These are phyloP conservation scores for Lepidocolaptes lacrymiger DNA, from an alignment of 2,797 vertebrate genomes.

Conservation along the genomic window DNA sequence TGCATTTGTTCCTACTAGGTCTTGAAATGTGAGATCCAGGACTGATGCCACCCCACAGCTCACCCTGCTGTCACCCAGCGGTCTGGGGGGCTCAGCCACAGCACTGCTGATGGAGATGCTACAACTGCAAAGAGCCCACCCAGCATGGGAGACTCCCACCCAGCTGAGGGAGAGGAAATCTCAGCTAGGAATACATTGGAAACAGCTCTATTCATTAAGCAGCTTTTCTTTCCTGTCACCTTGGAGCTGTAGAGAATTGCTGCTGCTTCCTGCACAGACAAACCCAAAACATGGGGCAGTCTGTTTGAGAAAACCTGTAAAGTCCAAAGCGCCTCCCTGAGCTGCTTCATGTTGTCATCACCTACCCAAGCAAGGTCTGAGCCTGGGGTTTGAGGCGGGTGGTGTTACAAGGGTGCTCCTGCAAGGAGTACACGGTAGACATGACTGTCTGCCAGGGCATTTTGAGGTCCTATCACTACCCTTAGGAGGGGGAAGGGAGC, in stretches of 20 bases:
- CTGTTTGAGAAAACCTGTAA: background rate
- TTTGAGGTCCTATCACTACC: background rate
- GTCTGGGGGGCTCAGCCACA: background rate
- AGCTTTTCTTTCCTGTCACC: background rate
- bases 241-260: background rate
- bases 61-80: background rate
- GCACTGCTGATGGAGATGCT: background rate
- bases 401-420: background rate
- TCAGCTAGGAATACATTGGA: background rate
- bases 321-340: background rate
- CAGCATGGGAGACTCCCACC: background rate
- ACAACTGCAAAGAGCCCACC: background rate
- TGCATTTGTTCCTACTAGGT: conserved; percentile 46
- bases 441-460: background rate
- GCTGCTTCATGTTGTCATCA: background rate
- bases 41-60: background rate
- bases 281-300: background rate
- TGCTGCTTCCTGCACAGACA: background rate
- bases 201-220: background rate
- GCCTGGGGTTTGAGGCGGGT: background rate
- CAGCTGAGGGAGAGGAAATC: background rate
- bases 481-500: background rate
- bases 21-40: background rate
- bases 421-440: background rate
- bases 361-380: background rate